Evolutionary conservation across 2,888 invertebrate genomes (phyloP).

Genomic region (Hydrotaea cyrtoneurina): DNA sequence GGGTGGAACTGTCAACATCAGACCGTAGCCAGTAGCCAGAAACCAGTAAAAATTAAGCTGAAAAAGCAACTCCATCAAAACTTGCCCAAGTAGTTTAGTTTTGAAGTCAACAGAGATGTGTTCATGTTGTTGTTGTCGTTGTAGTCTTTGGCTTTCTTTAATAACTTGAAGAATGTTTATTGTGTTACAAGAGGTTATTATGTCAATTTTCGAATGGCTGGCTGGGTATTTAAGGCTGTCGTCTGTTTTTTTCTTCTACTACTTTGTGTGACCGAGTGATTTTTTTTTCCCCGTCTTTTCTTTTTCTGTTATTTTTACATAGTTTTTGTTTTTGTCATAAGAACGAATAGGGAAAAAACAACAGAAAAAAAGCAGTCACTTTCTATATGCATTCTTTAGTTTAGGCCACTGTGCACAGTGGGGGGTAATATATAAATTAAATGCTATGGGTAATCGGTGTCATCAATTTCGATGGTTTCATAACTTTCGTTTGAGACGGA

Average conservation of each 20-base stretch:
- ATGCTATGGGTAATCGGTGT: no score
- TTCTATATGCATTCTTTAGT: not conserved
- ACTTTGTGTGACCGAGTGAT: conserved; percentile 5
- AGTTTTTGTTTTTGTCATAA: conserved; percentile 34
- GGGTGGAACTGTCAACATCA: not conserved
- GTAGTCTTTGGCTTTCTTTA: conserved; percentile 7
- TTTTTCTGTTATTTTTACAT: conserved; percentile 31
- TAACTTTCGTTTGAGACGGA: no score
- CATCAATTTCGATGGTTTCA: no score
- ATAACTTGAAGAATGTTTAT: conserved; percentile 43
- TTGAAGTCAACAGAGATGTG: conserved; percentile 10
- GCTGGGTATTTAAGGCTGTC: conserved; percentile 21
- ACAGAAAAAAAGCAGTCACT: conserved; percentile 14
- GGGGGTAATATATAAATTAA: not conserved
- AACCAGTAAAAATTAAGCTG: no score
- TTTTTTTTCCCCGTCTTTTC: not conserved
- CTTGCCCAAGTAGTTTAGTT: conserved; percentile 13
- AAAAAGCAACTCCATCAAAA: conserved; percentile 11
- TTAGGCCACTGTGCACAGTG: not conserved
- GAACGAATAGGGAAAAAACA: not conserved
- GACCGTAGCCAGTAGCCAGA: not conserved
- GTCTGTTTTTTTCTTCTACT: no score
- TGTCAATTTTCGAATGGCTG: conserved; percentile 47
- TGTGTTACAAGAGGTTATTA: conserved; percentile 54
- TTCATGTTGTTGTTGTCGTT: conserved; percentile 3